Conservation (phyloP, 2,888 invertebrate species). For the Caenorhabditis imperialis region DNA sequence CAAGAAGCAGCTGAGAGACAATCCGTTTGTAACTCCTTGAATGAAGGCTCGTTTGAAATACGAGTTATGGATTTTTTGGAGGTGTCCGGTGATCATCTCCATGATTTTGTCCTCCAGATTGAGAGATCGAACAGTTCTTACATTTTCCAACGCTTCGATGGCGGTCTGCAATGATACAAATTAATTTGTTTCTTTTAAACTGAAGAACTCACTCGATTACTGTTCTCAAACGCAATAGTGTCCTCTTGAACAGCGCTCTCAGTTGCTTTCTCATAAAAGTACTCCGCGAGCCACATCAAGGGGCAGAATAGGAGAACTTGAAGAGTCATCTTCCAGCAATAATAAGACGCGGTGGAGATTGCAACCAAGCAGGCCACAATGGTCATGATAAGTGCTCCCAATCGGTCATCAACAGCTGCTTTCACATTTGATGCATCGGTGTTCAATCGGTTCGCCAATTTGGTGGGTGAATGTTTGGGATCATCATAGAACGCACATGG, state of each 20-base stretch:
- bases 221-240: constrained; percentile 47
- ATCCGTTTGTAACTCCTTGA: constrained; percentile 68
- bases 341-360: constrained; percentile 8
- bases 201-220: constrained; percentile 32
- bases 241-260: constrained; percentile 27
- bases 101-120: constrained; percentile 61
- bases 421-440: constrained; percentile 80
- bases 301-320: constrained; percentile 33
- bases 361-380: constrained; percentile 13
- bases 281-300: constrained; percentile 32
- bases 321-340: constrained; percentile 47
- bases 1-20: constrained; percentile 77
- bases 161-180: constrained; percentile 77
- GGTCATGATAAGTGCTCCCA: constrained; percentile 38
- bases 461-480: constrained; percentile 78
- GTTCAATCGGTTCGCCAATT: constrained; percentile 78
- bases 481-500: constrained; percentile 80
- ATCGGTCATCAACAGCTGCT: constrained; percentile 47
- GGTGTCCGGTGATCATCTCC: constrained; percentile 20
- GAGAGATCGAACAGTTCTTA: constrained; percentile 79
- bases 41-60: constrained; percentile 28
- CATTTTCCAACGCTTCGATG: constrained; percentile 79
- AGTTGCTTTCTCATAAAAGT: constrained; percentile 23
- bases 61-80: constrained; percentile 19
- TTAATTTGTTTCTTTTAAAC: background rate